phyloP scores from a whole-genome alignment of 2,113 vertebrate genomes.

The Cervus canadensis region DNA sequence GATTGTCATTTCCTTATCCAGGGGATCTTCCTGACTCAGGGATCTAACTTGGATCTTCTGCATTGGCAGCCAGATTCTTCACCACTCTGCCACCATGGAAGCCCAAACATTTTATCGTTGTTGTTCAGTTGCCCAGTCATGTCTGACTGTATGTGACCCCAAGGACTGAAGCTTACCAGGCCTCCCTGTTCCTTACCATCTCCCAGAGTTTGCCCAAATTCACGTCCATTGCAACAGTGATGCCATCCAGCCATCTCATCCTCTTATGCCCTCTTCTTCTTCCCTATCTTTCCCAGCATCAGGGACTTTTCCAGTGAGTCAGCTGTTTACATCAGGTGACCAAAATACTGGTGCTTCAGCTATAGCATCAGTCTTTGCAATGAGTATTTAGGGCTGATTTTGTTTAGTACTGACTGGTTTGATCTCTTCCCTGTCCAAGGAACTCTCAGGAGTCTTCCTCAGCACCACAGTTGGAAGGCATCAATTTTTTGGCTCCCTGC shows the following conservation, averaged over 20 bases:
- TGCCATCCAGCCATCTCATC: background rate
- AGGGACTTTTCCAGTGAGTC: background rate
- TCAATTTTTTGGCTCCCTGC: background rate
- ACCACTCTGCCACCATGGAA: background rate
- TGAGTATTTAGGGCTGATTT: background rate
- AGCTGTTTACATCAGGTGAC: background rate
- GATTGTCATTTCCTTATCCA: background rate
- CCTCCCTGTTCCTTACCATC: background rate
- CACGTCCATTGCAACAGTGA: background rate
- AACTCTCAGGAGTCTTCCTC: background rate
- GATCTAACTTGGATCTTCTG: background rate
- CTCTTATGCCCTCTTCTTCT: background rate
- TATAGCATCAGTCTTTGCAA: background rate
- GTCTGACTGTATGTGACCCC: background rate
- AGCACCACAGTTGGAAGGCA: background rate
- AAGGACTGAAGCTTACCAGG: background rate
- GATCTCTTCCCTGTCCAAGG: background rate
- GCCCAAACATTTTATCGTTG: background rate
- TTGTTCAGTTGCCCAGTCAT: background rate
- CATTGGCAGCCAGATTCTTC: background rate
- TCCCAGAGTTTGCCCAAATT: background rate
- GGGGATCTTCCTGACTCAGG: background rate
- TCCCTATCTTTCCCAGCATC: background rate
- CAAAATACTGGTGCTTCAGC: background rate
- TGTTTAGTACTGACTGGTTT: background rate